Base-by-base conservation (phyloP, 2,113 vertebrate genomes). In the Solea solea region DNA sequence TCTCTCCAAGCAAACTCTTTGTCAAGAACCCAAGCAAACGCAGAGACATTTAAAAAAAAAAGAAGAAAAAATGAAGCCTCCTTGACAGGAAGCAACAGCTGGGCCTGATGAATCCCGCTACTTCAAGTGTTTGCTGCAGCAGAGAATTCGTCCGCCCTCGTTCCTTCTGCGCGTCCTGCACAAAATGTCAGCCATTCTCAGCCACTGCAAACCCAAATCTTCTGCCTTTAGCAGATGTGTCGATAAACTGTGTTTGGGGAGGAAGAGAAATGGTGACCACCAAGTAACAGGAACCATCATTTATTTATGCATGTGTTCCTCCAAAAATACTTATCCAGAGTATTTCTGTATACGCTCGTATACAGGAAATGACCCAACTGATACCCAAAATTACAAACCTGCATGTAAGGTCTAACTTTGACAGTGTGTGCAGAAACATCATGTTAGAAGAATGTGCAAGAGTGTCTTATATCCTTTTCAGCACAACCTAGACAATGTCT, bases 11-110 rank as follows among this genome's bases (percentile, higher is more conserved):
- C 64, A 55, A 53, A 56, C 63, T 58, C 69, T 83, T 84, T 86
- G 85, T 89, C 67, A 79, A 69, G 77, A 82, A 66, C 77, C 69
- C 75, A 72, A 90, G 88, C 84, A 77, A 91, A 86, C 81, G 69
- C 82, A 46, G 63, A 76, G 73, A 78, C 72, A 62, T 85, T 90
- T 84, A 53, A 12, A 57, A 21, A 21, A 21, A 21, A 21, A 21
- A n/a, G n/a, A 21, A 21, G 21, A 21, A 21, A 21, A 86, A 81
- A 75, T 64, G 50, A 52, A 62, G 68, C 51, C 49, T 84, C 77
- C 72, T 83, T 67, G 78, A 76, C 21, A 16, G 57, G 57, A 56
- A 44, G 72, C 67, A 78, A 65, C 88, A 89, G 87, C 82, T 91
- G 88, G 21, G 77, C 69, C 64, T 72, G 65, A 72, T 34, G 45